Evolutionary conservation across 2,113 vertebrate species (phyloP).

Genomic region (Geococcyx californianus): DNA sequence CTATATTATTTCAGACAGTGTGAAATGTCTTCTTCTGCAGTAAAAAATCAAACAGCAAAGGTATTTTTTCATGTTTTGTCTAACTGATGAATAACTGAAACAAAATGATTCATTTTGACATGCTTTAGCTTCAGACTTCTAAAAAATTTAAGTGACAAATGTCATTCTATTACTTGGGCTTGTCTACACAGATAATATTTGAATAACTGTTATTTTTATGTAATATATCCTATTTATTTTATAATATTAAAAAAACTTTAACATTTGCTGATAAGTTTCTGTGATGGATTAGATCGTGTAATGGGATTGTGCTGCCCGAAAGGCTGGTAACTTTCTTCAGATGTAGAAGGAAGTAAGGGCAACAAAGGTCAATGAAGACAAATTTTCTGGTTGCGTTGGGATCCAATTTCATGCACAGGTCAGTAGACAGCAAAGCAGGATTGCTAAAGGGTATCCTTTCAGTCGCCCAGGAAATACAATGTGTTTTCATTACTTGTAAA

Average conservation of each 20-base stretch:
- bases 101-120: not conserved
- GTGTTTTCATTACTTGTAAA: slow-evolving; percentile 4
- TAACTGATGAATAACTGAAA: not conserved
- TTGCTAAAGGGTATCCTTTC: not conserved
- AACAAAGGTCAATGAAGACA: not conserved
- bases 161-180: not conserved
- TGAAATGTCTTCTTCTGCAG: not conserved
- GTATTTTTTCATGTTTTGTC: not conserved
- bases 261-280: not conserved
- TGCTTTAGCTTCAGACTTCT: not conserved
- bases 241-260: not conserved
- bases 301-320: not conserved
- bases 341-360: not conserved
- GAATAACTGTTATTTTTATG: not conserved
- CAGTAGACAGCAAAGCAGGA: not conserved
- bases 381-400: not conserved
- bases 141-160: not conserved
- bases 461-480: not conserved
- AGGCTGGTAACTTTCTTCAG: not conserved
- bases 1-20: not conserved
- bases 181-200: not conserved
- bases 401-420: not conserved
- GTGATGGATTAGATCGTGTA: not conserved
- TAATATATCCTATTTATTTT: not conserved
- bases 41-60: not conserved